Evolutionary conservation across 1,140 invertebrate species (phyloP).

Genomic region (Drosophila kepulauana): DNA sequence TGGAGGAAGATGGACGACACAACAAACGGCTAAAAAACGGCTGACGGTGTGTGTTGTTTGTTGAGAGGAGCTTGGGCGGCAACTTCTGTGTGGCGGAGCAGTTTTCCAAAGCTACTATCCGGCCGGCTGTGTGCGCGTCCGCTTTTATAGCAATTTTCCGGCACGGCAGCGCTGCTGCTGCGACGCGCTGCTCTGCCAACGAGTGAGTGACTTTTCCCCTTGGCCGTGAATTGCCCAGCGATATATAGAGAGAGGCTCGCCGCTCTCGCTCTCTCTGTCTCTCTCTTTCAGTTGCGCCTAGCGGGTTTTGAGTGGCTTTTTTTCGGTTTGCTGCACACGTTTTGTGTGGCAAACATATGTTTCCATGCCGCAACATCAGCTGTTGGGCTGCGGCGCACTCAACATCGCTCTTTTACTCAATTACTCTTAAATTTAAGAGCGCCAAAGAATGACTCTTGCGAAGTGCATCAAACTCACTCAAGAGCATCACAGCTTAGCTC

Average conservation of each 20-base stretch:
- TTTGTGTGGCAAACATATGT: slow-evolving; percentile 46
- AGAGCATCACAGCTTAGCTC: not conserved
- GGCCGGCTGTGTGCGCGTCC: slow-evolving; percentile 63
- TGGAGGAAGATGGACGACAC: slow-evolving; percentile 31
- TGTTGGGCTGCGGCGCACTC: slow-evolving; percentile 29
- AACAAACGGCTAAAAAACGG: slow-evolving; percentile 26
- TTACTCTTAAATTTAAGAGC: slow-evolving; percentile 26
- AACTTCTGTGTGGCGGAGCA: slow-evolving; percentile 78
- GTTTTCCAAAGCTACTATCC: slow-evolving; percentile 82
- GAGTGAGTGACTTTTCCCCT: slow-evolving; percentile 73
- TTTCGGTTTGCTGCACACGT: slow-evolving; percentile 11
- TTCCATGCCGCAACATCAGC: slow-evolving; percentile 39
- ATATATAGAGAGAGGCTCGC: not conserved
- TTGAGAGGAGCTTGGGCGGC: slow-evolving; percentile 54
- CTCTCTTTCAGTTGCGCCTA: not conserved
- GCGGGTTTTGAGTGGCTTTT: slow-evolving; percentile 4
- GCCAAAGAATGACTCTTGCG: not conserved
- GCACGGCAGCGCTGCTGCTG: slow-evolving; percentile 52
- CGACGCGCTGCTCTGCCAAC: slow-evolving; percentile 46
- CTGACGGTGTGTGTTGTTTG: slow-evolving; percentile 32
- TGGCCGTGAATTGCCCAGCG: slow-evolving; percentile 67
- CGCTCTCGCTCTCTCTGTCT: too few relatives aligned
- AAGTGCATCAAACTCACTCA: not conserved
- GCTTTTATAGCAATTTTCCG: slow-evolving; percentile 78
- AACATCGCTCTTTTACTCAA: not conserved